Conservation (phyloP, 2,113 vertebrate species). For the Esox niger region DNA sequence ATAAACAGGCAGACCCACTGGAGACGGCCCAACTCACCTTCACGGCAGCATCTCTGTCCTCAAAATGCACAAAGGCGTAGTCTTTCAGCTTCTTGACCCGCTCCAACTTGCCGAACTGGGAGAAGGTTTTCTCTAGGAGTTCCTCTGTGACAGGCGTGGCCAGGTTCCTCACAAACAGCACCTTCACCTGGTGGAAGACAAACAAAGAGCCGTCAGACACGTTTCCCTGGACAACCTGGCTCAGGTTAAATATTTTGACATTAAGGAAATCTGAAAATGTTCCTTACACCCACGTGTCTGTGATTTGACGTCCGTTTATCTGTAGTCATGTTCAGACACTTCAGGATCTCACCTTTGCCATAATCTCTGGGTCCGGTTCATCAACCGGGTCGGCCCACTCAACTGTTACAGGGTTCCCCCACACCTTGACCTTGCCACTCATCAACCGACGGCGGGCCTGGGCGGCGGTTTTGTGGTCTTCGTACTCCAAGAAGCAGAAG, state of each 20-base stretch:
- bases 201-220: not conserved
- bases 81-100: slow-evolving; percentile 90
- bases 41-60: slow-evolving; percentile 85
- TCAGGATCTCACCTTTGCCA: slow-evolving; percentile 78
- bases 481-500: slow-evolving; percentile 90
- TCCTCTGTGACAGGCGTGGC: slow-evolving; percentile 89
- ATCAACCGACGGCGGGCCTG: slow-evolving; percentile 86
- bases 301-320: not conserved
- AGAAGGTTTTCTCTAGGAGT: slow-evolving; percentile 86
- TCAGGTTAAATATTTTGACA: not conserved
- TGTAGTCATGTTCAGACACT: not conserved
- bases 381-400: slow-evolving; percentile 91
- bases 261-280: not conserved
- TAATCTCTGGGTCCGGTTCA: slow-evolving; percentile 87
- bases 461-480: slow-evolving; percentile 89
- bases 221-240: too few relatives aligned
- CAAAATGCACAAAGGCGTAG: slow-evolving; percentile 90
- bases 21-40: slow-evolving; percentile 69
- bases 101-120: slow-evolving; percentile 87
- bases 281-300: not conserved
- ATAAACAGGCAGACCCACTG: not conserved
- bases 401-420: slow-evolving; percentile 88
- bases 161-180: slow-evolving; percentile 88
- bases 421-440: slow-evolving; percentile 90
- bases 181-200: slow-evolving; percentile 76